These are phyloP conservation scores for Megalops atlanticus DNA, from an alignment of 2,113 vertebrate genomes.

Conservation along the genomic window DNA sequence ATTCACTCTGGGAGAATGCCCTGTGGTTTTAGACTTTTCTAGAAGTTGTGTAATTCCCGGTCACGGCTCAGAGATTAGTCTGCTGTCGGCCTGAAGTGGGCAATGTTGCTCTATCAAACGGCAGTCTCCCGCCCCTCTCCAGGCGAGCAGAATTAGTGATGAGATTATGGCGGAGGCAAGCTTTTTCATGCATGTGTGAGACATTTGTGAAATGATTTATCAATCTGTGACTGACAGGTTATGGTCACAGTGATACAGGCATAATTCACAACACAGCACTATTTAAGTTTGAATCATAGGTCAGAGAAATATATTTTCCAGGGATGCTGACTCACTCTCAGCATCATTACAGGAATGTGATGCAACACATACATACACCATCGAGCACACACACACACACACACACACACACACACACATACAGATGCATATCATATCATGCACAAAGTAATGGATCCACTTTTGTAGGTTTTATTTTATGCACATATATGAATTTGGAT, in stretches of 20 bases:
- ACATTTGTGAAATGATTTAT: not conserved
- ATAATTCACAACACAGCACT: not conserved
- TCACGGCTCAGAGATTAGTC: not conserved
- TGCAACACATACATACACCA: too few relatives aligned
- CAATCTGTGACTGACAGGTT: not conserved
- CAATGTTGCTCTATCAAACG: constrained; percentile 34
- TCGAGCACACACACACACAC: too few relatives aligned
- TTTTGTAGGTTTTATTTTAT: too few relatives aligned
- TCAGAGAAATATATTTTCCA: not conserved
- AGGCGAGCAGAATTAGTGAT: not conserved
- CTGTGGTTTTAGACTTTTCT: constrained; percentile 54
- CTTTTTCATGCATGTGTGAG: not conserved
- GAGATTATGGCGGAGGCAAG: not conserved
- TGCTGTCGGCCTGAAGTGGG: constrained; percentile 41
- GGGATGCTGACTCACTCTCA: not conserved
- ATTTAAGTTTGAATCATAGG: not conserved
- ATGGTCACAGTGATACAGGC: not conserved
- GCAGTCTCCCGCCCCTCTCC: not conserved
- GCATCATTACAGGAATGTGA: too few relatives aligned
- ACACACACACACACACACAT: not conserved
- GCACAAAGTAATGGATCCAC: too few relatives aligned
- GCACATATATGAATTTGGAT: not conserved
- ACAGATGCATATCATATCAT: not conserved
- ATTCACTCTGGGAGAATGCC: constrained; percentile 41
- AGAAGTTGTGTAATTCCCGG: constrained; percentile 48